Base-by-base conservation (phyloP, 2,888 invertebrate genomes). In the Trachelus tabidus region DNA sequence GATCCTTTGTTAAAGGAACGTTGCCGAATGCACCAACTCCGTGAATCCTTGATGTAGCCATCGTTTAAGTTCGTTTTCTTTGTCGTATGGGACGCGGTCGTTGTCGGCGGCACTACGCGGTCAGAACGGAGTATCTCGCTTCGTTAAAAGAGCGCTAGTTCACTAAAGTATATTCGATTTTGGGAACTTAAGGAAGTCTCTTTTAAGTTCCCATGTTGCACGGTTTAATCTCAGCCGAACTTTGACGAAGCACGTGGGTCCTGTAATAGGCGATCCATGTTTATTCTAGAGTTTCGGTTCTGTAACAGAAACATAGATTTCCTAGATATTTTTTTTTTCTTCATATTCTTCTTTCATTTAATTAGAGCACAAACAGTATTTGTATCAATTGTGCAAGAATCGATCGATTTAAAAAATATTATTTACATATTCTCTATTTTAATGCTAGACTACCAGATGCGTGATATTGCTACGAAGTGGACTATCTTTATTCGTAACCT, bases 161-260 rank as follows among this genome's bases (percentile, higher is more conserved):
- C 90, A 56, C 56, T 56, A 56, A 56, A 56, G 56, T 56, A 56
- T 88, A 85, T 84, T 77, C 76, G 83, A 80, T 84, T 82, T 77
- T 82, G 86, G 87, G 88, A 88, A 89, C 88, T 87, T 83, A 85
- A 87, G 81, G 81, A 85, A 83, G 86, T 89, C 85, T 87, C 85
- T 86, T 86, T 90, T 89, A 91, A 87, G 91, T 91, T 90, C 91
- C 91, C 91, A 91, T 91, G 86, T 82, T 91, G 89, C 81, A 82
- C 79, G 76, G 76, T 81, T 74, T 33, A 79, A 76, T 84, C 81
- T 91, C 90, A 91, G 85, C 91, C 91, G 86, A 90, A 91, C 85
- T 91, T 91, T 82, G 91, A 91, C 68, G 91, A 91, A 82, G 91
- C 91, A 80, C 91, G 87, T 76, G 91, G 91, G 81, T 91, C 91